phyloP scores from a whole-genome alignment of 2,888 invertebrate genomes.

The Pedicia rivosa region DNA sequence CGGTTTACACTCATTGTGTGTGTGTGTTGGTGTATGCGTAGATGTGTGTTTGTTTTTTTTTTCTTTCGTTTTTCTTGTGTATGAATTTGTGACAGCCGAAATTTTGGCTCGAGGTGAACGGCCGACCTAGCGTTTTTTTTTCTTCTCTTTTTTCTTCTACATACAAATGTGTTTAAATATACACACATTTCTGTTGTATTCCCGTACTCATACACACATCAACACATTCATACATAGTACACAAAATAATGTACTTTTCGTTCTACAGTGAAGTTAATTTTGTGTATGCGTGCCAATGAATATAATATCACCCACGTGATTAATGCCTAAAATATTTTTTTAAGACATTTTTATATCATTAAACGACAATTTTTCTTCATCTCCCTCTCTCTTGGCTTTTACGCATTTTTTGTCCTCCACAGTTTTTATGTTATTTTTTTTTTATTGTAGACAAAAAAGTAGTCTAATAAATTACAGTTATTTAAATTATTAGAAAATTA shows the following conservation, averaged over 20 bases:
- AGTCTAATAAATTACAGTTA: constrained; percentile 4
- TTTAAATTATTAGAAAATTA: background rate
- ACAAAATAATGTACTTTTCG: no score
- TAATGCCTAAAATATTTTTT: background rate
- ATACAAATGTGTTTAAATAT: background rate
- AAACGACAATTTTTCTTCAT: background rate
- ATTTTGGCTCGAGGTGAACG: constrained; percentile 27
- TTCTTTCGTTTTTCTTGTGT: no score
- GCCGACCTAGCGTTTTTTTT: constrained; percentile 32
- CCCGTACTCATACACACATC: no score
- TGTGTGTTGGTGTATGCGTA: no score
- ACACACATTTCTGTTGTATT: no score
- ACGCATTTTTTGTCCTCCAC: no score
- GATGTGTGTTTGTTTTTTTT: no score
- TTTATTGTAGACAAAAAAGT: no score
- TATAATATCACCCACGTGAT: constrained; percentile 2
- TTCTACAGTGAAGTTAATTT: background rate
- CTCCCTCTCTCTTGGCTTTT: background rate
- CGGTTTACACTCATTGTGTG: no score
- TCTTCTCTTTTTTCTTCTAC: constrained; percentile 8
- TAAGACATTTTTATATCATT: background rate
- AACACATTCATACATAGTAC: no score
- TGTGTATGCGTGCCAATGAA: background rate
- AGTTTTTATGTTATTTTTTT: no score
- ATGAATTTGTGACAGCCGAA: no score